These are phyloP conservation scores for Morpho helenor DNA, from an alignment of 2,888 invertebrate genomes.

Conservation along the genomic window DNA sequence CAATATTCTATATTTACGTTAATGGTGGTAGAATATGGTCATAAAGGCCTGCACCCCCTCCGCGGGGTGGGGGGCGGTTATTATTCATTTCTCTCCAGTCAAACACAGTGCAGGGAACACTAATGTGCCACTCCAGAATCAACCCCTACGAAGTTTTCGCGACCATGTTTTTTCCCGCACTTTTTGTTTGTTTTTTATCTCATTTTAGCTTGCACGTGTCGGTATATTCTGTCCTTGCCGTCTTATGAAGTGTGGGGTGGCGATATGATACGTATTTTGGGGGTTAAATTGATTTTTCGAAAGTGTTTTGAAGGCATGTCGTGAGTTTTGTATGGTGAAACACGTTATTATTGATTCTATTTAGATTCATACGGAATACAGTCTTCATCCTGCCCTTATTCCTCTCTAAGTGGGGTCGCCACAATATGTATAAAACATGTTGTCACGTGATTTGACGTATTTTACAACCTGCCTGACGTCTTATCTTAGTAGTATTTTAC, in stretches of 20 bases:
- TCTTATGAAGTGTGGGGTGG: conserved; percentile 68
- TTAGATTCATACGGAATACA: too few species aligned
- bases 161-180: conserved; percentile 74
- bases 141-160: conserved; percentile 71
- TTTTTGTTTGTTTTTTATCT: conserved; percentile 59
- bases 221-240: conserved; percentile 40
- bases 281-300: conserved; percentile 74
- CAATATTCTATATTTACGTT: conserved; percentile 39
- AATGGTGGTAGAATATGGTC: conserved; percentile 55
- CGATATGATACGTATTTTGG: conserved; percentile 74
- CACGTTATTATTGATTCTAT: too few species aligned
- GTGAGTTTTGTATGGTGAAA: conserved; percentile 15
- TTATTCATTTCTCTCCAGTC: conserved; percentile 73
- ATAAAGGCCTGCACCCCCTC: conserved; percentile 46
- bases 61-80: conserved; percentile 44
- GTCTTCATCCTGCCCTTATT: too few species aligned
- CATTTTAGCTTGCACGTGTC: conserved; percentile 28
- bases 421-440: too few species aligned
- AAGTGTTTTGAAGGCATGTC: conserved; percentile 68
- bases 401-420: too few species aligned
- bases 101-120: conserved; percentile 59
- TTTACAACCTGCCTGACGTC: too few species aligned
- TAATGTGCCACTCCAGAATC: conserved; percentile 69
- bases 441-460: too few species aligned
- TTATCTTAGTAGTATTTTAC: too few species aligned